These are phyloP conservation scores for Globicephala melas DNA, from an alignment of 2,113 vertebrate species.

Conservation along the genomic window DNA sequence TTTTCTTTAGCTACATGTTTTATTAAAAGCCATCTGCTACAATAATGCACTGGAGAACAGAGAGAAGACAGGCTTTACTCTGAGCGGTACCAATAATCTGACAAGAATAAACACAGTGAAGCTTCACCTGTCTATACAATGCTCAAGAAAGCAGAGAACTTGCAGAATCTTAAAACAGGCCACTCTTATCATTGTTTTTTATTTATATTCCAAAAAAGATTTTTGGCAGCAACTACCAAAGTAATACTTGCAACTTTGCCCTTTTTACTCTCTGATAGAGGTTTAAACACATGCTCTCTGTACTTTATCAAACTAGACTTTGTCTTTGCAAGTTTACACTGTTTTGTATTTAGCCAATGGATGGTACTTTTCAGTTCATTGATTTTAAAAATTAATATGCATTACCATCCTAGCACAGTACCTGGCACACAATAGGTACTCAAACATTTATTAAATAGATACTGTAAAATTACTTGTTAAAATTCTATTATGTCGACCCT, in stretches of 20 bases:
- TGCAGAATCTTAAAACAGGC: background rate
- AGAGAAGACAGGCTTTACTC: constrained; percentile 35
- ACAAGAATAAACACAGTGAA: constrained; percentile 40
- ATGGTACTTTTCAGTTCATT: background rate
- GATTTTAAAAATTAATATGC: background rate
- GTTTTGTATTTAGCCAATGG: background rate
- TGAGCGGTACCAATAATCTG: constrained; percentile 16
- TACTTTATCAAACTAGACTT: background rate
- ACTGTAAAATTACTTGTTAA: background rate
- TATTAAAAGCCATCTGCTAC: constrained; percentile 55
- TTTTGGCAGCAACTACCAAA: constrained; percentile 24
- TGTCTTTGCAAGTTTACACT: background rate
- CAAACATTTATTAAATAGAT: background rate
- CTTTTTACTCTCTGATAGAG: background rate
- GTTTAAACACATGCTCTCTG: background rate
- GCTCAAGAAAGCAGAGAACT: constrained; percentile 36
- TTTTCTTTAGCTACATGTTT: constrained; percentile 52
- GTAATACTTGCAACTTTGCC: background rate
- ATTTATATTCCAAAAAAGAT: constrained; percentile 39
- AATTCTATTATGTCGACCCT: background rate
- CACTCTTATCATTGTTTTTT: background rate
- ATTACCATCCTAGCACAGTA: background rate
- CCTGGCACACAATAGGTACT: background rate
- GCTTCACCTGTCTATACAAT: background rate
- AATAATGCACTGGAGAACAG: background rate